These are phyloP conservation scores for Mionectes olivaceus DNA, from an alignment of 2,797 vertebrate species.

Conservation along the genomic window DNA sequence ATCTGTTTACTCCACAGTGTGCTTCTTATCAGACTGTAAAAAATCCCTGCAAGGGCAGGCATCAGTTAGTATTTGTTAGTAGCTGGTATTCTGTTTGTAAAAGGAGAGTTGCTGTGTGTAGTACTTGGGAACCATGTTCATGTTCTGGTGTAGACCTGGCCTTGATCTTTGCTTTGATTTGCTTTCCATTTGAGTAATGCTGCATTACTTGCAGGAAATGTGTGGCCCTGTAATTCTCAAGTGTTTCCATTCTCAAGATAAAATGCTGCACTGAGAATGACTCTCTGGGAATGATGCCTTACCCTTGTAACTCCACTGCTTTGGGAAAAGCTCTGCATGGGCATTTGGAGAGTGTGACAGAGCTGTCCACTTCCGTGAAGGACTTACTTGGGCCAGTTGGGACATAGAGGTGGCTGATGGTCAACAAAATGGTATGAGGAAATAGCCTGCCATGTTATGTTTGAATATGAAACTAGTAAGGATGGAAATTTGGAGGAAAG, in stretches of 20 bases:
- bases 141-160: background rate
- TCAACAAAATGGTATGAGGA: background rate
- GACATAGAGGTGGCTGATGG: background rate
- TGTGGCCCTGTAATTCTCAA: background rate
- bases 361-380: background rate
- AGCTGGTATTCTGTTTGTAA: background rate
- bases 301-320: rapidly evolving
- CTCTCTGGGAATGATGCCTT: background rate
- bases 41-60: background rate
- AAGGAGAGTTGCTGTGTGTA: background rate
- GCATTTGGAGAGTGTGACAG: background rate
- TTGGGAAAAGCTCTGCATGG: background rate
- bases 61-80: background rate
- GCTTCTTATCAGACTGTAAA: background rate
- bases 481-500: background rate
- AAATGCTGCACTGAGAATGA: background rate
- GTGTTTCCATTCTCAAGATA: background rate
- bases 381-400: background rate
- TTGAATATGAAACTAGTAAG: background rate
- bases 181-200: background rate
- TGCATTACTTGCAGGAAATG: rapidly evolving
- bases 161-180: background rate
- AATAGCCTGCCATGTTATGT: background rate
- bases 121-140: background rate
- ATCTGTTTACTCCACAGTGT: background rate